phyloP scores from a whole-genome alignment of 1,140 invertebrate genomes.

The Drosophila trapezifrons region DNA sequence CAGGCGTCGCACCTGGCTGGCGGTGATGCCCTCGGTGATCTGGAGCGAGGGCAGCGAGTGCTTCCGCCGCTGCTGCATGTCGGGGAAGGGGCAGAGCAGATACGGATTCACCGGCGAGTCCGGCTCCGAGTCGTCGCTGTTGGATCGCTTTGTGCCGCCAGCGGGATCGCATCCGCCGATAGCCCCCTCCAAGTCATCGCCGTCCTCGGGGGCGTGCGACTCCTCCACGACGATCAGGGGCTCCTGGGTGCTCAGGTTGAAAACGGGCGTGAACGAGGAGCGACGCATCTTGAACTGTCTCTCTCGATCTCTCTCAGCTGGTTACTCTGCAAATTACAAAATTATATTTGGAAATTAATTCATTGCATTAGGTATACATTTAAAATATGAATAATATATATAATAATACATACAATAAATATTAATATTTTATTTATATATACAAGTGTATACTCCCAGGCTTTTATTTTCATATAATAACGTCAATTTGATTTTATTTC shows the following conservation, averaged over 20 bases:
- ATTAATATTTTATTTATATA: no score
- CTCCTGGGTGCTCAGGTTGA: constrained; percentile 86
- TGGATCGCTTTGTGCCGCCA: constrained; percentile 68
- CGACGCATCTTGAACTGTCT: constrained; percentile 83
- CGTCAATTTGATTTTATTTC: no score
- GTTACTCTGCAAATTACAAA: background rate
- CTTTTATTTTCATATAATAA: no score
- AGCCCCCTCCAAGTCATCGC: constrained; percentile 85
- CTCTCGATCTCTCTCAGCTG: constrained; percentile 8
- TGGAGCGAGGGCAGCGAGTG: constrained; percentile 92
- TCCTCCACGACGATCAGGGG: constrained; percentile 93
- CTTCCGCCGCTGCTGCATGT: constrained; percentile 88
- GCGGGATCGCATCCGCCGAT: constrained; percentile 61
- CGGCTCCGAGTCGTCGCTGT: constrained; percentile 85
- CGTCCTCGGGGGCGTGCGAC: constrained; percentile 87
- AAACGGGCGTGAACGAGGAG: constrained; percentile 85
- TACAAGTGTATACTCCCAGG: no score
- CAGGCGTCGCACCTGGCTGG: constrained; percentile 91
- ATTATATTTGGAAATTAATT: background rate
- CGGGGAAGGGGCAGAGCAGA: constrained; percentile 90
- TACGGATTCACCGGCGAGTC: constrained; percentile 92
- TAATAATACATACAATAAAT: no score
- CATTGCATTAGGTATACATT: no score
- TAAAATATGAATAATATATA: no score
- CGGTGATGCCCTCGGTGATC: constrained; percentile 92